phyloP scores from a whole-genome alignment of 2,113 vertebrate species.

The Mesembrinibis cayennensis region DNA sequence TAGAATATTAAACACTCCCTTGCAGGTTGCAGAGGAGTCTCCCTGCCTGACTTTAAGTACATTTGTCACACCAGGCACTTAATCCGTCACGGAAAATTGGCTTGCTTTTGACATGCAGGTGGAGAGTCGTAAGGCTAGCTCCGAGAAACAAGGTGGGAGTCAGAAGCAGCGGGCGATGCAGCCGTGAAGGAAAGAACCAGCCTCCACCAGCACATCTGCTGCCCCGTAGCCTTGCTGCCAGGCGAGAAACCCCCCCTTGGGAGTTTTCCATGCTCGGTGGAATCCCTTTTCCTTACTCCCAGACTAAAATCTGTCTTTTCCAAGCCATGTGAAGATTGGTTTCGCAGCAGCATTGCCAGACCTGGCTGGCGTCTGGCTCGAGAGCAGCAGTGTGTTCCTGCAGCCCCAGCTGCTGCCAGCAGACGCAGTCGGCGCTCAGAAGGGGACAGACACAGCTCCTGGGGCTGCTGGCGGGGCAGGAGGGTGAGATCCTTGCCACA shows the following conservation, averaged over 20 bases:
- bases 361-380: neutral
- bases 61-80: conserved; percentile 41
- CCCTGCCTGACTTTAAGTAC: neutral
- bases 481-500: neutral
- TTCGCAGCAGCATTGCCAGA: neutral
- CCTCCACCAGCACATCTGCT: neutral
- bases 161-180: neutral
- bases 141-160: neutral
- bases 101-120: conserved; percentile 1
- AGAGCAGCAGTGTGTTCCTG: neutral
- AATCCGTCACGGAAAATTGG: neutral
- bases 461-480: neutral
- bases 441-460: neutral
- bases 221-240: neutral
- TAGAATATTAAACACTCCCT: neutral
- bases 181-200: neutral
- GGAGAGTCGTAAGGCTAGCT: neutral
- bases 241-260: neutral
- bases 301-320: neutral
- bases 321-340: neutral
- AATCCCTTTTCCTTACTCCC: conserved; percentile 1
- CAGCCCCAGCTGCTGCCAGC: neutral
- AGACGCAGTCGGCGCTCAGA: neutral
- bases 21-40: neutral
- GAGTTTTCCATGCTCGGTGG: neutral